Evolutionary conservation across 2,888 invertebrate genomes (phyloP).

Genomic region (Neoitamus cyanurus): DNA sequence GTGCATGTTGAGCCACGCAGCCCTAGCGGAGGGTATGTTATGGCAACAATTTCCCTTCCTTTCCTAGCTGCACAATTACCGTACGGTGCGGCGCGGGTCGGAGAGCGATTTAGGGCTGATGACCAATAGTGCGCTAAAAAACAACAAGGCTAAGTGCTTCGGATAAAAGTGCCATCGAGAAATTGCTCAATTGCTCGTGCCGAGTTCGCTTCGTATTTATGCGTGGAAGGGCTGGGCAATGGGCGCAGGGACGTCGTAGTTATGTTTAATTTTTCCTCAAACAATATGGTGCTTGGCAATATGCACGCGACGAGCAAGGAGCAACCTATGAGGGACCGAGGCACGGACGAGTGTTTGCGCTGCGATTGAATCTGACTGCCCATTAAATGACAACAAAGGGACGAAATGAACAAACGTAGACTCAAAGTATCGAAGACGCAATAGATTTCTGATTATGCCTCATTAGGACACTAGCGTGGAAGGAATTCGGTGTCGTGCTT

Average conservation of each 20-base stretch:
- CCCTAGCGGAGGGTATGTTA: background rate
- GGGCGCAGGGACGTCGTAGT: background rate
- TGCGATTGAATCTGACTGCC: constrained; percentile 40
- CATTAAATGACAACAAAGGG: constrained; percentile 47
- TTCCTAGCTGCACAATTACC: too few species aligned
- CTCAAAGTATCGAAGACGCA: background rate
- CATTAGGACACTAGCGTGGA: background rate
- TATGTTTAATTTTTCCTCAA: constrained; percentile 29
- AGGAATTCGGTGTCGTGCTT: background rate
- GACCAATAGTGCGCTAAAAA: constrained; percentile 42
- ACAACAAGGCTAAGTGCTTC: constrained; percentile 47
- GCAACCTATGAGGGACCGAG: background rate
- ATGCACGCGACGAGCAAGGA: background rate
- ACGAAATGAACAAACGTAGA: constrained; percentile 29
- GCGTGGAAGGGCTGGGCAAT: background rate
- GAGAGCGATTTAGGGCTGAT: background rate
- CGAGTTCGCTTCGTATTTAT: background rate
- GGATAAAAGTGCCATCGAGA: constrained; percentile 46
- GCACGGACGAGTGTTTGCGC: constrained; percentile 20
- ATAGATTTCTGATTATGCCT: constrained; percentile 45
- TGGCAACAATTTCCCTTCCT: background rate
- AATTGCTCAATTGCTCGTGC: constrained; percentile 51
- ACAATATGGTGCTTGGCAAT: background rate
- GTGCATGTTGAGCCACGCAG: background rate
- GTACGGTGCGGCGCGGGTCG: background rate